phyloP scores from a whole-genome alignment of 2,113 vertebrate species.

The Onychorhynchus coronatus region DNA sequence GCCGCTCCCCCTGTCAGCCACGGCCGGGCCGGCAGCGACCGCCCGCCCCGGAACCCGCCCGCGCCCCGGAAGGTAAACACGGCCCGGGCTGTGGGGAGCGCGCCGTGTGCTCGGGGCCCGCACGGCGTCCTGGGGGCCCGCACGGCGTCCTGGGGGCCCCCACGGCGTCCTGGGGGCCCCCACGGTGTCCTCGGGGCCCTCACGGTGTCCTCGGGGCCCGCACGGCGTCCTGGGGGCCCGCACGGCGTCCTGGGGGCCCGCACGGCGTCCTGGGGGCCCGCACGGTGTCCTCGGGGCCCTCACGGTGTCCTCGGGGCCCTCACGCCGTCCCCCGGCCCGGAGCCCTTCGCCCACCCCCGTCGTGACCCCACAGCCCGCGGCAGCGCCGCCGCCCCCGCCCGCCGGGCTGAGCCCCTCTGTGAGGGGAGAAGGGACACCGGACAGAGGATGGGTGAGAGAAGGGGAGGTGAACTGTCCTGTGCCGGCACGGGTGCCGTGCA shows the following conservation, averaged over 20 bases:
- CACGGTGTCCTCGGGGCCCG: too few species aligned
- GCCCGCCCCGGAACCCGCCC: background rate
- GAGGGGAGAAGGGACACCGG: background rate
- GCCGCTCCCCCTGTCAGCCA: background rate
- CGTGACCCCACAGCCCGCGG: too few species aligned
- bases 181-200: too few species aligned
- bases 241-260: too few species aligned
- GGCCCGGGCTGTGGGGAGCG: background rate
- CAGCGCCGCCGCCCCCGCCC: background rate
- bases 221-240: background rate
- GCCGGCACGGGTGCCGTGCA: fast-evolving
- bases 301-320: background rate
- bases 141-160: too few species aligned
- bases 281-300: background rate
- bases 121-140: background rate
- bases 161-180: too few species aligned
- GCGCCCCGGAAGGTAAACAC: background rate
- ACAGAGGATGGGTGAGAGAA: background rate
- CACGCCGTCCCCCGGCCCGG: too few species aligned
- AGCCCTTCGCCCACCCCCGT: background rate
- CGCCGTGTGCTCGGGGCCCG: too few species aligned
- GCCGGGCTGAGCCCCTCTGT: background rate
- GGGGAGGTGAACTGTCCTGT: fast-evolving
- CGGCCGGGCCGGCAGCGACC: background rate
- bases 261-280: too few species aligned